Evolutionary conservation across 2,888 invertebrate species (phyloP).

Genomic region (Brenthis daphne): DNA sequence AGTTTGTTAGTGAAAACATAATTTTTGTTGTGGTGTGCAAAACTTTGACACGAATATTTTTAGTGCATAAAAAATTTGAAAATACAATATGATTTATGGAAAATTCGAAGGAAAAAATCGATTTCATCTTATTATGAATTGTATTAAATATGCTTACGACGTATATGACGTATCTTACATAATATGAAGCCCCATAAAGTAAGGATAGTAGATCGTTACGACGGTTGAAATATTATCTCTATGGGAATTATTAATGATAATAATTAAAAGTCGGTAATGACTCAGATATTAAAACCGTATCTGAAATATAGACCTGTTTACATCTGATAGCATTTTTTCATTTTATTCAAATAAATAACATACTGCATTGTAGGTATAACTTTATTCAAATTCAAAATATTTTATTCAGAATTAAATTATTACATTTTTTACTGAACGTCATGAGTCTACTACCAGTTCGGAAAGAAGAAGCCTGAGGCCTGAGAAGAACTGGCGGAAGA

Average conservation of each 20-base stretch:
- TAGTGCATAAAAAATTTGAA: not conserved
- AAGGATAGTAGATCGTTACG: not conserved
- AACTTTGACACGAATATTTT: not conserved
- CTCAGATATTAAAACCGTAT: not conserved
- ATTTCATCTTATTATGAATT: not conserved
- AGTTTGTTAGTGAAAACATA: not conserved
- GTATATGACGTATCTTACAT: no score
- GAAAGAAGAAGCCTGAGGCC: no score
- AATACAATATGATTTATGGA: no score
- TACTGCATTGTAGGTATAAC: no score
- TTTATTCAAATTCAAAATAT: no score
- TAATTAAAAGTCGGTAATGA: not conserved
- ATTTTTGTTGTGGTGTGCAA: not conserved
- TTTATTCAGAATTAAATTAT: no score
- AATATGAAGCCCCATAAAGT: no score
- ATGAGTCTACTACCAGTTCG: no score
- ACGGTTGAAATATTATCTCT: not conserved
- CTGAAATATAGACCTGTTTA: slow-evolving; percentile 1
- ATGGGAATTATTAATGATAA: slow-evolving; percentile 10
- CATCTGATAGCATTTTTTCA: not conserved
- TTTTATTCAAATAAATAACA: no score
- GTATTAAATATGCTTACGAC: not conserved
- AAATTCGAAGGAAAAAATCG: not conserved
- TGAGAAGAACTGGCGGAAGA: no score
- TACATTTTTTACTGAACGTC: no score